Evolutionary conservation across 2,888 invertebrate genomes (phyloP).

Genomic region (Lepidocyrtinus sp.): DNA sequence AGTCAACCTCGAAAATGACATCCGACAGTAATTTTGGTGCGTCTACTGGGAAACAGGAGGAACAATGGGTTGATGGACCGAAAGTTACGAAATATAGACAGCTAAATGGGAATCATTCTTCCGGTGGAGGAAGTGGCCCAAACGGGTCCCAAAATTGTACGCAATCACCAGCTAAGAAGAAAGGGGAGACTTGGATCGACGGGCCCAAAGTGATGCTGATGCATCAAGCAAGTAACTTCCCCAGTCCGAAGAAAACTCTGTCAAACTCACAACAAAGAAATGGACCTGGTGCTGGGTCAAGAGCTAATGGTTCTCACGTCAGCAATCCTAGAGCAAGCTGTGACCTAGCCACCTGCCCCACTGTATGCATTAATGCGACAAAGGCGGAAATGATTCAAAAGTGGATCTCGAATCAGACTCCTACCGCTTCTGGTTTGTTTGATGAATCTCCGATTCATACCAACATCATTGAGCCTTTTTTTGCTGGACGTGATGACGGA

Average conservation of each 20-base stretch:
- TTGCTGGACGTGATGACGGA: constrained; percentile 29
- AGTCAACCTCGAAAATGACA: constrained; percentile 60
- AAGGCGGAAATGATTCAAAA: constrained; percentile 70
- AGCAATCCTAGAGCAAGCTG: constrained; percentile 31
- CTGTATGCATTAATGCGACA: constrained; percentile 61
- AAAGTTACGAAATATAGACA: constrained; percentile 76
- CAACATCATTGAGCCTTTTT: constrained; percentile 21
- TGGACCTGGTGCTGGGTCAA: constrained; percentile 23
- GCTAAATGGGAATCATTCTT: constrained; percentile 72
- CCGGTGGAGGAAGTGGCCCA: constrained; percentile 80
- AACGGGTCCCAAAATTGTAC: constrained; percentile 26
- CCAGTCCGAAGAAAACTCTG: constrained; percentile 66
- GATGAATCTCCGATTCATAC: constrained; percentile 56
- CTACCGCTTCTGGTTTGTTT: constrained; percentile 57
- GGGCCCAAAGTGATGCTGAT: constrained; percentile 83
- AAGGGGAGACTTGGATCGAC: constrained; percentile 95
- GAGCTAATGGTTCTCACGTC: constrained; percentile 35
- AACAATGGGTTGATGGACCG: constrained; percentile 98
- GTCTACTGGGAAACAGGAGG: constrained; percentile 78
- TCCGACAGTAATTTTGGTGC: constrained; percentile 39
- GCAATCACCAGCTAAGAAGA: constrained; percentile 74
- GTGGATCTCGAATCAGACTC: constrained; percentile 69
- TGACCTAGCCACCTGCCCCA: constrained; percentile 73
- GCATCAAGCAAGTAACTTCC: constrained; percentile 69
- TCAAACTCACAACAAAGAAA: constrained; percentile 38